Base-by-base conservation (phyloP, 1,140 invertebrate species). In the Polyergus mexicanus region DNA sequence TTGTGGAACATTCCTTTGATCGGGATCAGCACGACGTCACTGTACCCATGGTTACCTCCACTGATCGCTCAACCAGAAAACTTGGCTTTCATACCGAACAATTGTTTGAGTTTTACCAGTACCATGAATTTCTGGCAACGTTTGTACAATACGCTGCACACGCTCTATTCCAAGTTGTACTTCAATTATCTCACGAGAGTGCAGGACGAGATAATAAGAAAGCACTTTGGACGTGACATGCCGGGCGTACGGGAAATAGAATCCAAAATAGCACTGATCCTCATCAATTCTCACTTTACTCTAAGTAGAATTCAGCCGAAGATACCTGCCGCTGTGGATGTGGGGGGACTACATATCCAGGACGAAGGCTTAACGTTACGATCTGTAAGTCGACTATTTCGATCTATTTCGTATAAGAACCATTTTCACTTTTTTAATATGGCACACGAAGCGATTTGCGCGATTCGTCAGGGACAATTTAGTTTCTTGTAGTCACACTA, bases 31-130 rank as follows among this genome's bases (percentile, higher is more conserved):
- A 96, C 96, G 2, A 95, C 95, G 51, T 95, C 96, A 3, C 94
- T 96, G 1, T 95, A 97, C 78, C 96, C 96, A 0, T 97, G 96
- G 96, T 93, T 96, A 3, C 95, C 96, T 71, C 95, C 96, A 6
- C 95, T 96, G 81, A 94, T 97, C 35, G 96, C 95, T 0, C 97
- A 97, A 91, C 96, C 96, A 0, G 96, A 97, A 35, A 96, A 95
- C 38, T 94, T 96, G 0, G 95, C 96, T 0, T 96, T 96, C 85
- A 95, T 96, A 35, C 96, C 97, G 0, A 95, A 96, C 28, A 96
- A 96, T 71, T 94, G 97, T 89, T 90, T 96, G 13, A 91, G 94
- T 0, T 96, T 95, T 47, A 93, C 95, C 0, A 94, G 96, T 69
- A 88, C 93, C 6, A 96, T 97, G 96, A 95, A 91, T 28, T 96